Evolutionary conservation across 1,140 invertebrate genomes (phyloP).

Genomic region (Melitaea cinxia): DNA sequence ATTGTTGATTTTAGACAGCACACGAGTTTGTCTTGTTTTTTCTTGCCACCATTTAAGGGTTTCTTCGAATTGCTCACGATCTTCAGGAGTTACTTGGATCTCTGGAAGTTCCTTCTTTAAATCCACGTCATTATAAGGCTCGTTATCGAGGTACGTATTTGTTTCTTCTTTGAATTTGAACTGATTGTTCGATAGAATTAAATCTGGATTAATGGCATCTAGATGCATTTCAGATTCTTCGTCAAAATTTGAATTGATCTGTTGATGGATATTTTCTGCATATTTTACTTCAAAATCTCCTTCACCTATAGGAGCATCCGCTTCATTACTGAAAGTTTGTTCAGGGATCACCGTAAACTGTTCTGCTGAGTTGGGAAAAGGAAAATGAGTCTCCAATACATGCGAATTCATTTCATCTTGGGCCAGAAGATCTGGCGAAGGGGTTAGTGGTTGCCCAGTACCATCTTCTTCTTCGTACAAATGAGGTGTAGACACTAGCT

Average conservation of each 20-base stretch:
- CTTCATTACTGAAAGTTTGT: conserved; percentile 63
- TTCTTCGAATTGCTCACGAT: conserved; percentile 75
- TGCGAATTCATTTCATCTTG: conserved; percentile 73
- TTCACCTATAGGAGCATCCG: conserved; percentile 55
- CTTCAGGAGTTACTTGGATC: conserved; percentile 74
- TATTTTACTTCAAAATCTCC: conserved; percentile 75
- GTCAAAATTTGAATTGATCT: conserved; percentile 54
- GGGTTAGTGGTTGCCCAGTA: conserved; percentile 69
- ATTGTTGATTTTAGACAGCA: conserved; percentile 53
- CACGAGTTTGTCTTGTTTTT: conserved; percentile 67
- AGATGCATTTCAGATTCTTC: conserved; percentile 52
- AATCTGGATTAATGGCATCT: conserved; percentile 61
- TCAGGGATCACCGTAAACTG: conserved; percentile 78
- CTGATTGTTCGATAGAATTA: conserved; percentile 58
- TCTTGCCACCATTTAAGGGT: conserved; percentile 80
- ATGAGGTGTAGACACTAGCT: conserved; percentile 72
- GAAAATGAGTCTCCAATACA: conserved; percentile 67
- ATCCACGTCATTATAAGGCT: conserved; percentile 61
- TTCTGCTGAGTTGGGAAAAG: conserved; percentile 73
- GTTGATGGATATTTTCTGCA: conserved; percentile 62
- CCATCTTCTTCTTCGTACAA: conserved; percentile 79
- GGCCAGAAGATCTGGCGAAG: conserved; percentile 72
- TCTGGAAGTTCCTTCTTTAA: conserved; percentile 75
- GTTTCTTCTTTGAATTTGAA: conserved; percentile 66
- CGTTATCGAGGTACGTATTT: conserved; percentile 40